Evolutionary conservation across 2,113 vertebrate genomes (phyloP).

Genomic region (Anguilla japonica): DNA sequence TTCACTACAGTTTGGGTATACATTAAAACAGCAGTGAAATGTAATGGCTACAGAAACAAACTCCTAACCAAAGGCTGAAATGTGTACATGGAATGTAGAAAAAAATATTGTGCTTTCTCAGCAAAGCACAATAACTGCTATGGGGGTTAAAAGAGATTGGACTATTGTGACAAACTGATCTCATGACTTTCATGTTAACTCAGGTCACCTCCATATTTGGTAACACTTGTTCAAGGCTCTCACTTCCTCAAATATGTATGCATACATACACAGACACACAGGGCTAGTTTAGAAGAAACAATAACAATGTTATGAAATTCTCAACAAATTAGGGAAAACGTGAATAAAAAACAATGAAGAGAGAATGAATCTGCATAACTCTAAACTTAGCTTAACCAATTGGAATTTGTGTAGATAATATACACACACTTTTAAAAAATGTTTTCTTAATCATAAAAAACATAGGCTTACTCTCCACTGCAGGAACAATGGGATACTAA

Average conservation of each 20-base stretch:
- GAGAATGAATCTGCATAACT: not conserved
- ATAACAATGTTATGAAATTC: not conserved
- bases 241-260: too few species aligned
- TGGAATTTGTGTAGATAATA: too few species aligned
- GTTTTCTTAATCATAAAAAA: too few species aligned
- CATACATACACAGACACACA: not conserved
- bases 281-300: not conserved
- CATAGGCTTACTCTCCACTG: too few species aligned
- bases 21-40: not conserved
- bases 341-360: not conserved
- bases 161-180: not conserved
- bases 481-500: too few species aligned
- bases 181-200: not conserved
- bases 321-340: not conserved
- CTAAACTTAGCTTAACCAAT: too few species aligned
- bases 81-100: too few species aligned
- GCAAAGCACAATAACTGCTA: not conserved
- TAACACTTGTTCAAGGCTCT: not conserved
- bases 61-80: not conserved
- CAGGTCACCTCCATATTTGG: not conserved
- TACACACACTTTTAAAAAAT: too few species aligned
- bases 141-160: not conserved
- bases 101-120: too few species aligned
- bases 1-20: not conserved
- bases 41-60: not conserved